Percentiles rank a stretch among this genome's conserved stretches.
Evolutionary conservation across 1,140 invertebrate genomes (phyloP).

Genomic region (Solenopsis fugax): DNA sequence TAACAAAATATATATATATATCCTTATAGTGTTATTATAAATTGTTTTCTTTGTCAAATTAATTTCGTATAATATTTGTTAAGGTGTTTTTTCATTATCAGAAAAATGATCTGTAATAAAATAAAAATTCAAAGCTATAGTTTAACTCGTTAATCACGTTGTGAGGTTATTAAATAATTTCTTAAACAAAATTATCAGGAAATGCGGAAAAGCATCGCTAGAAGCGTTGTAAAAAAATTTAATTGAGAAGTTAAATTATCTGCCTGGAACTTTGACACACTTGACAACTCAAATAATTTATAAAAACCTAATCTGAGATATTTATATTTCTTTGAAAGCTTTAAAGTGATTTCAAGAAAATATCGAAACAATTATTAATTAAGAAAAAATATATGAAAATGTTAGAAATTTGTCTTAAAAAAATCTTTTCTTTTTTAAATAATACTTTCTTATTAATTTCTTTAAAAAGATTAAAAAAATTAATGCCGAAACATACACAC

Average conservation of each 20-base stretch:
- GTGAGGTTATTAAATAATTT: conserved; percentile 3
- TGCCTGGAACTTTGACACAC: neutral
- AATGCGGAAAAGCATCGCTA: neutral
- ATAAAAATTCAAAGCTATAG: neutral
- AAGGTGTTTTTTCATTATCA: neutral
- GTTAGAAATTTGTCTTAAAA: neutral
- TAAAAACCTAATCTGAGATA: neutral
- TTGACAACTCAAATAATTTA: neutral
- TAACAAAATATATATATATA: neutral
- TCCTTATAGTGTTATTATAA: neutral
- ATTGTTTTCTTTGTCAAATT: neutral
- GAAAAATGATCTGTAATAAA: neutral
- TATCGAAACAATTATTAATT: neutral
- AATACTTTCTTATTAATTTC: neutral
- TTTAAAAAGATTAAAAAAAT: neutral
- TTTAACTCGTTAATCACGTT: neutral
- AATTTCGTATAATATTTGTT: neutral
- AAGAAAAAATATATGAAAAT: neutral
- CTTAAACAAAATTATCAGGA: neutral
- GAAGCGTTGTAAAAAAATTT: neutral
- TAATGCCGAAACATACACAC: neutral
- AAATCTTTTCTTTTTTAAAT: conserved; percentile 1
- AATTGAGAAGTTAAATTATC: neutral
- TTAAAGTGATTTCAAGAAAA: neutral
- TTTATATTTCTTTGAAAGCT: neutral